Percentiles rank a stretch among this genome's conserved stretches.
phyloP scores from a whole-genome alignment of 2,797 vertebrate species.

The Pteronotus mesoamericanus region DNA sequence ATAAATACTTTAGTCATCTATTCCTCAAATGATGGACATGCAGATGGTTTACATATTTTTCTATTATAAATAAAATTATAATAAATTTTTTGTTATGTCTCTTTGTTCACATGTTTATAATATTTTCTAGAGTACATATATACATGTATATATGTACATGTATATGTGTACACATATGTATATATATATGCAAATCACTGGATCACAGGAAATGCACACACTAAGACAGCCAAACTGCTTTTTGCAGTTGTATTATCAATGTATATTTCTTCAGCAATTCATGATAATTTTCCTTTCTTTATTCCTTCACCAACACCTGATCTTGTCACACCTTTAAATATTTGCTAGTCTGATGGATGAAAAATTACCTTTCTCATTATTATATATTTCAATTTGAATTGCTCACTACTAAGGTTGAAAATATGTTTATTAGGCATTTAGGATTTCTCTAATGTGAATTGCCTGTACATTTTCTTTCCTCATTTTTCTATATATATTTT shows the following conservation, averaged over 20 bases:
- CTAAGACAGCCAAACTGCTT: neutral
- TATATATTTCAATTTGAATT: neutral
- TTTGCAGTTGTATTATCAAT: neutral
- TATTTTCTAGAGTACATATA: neutral
- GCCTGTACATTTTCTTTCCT: neutral
- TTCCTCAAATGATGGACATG: neutral
- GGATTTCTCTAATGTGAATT: neutral
- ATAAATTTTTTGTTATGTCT: neutral
- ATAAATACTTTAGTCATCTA: neutral
- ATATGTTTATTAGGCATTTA: neutral
- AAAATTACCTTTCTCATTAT: conserved; percentile 12
- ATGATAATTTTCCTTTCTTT: neutral
- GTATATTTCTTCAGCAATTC: neutral
- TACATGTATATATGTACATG: neutral
- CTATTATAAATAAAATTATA: neutral
- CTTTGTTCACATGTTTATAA: neutral
- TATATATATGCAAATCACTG: neutral
- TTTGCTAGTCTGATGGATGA: neutral
- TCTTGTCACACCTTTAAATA: neutral
- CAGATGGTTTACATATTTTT: neutral
- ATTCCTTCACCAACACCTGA: neutral
- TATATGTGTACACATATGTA: too few species aligned
- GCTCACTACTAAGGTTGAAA: neutral
- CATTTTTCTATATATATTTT: neutral
- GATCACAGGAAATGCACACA: neutral